Percentiles rank a stretch among this genome's conserved stretches.
Evolutionary conservation across 1,140 invertebrate genomes (phyloP).

Genomic region (Scylla paramamosain): DNA sequence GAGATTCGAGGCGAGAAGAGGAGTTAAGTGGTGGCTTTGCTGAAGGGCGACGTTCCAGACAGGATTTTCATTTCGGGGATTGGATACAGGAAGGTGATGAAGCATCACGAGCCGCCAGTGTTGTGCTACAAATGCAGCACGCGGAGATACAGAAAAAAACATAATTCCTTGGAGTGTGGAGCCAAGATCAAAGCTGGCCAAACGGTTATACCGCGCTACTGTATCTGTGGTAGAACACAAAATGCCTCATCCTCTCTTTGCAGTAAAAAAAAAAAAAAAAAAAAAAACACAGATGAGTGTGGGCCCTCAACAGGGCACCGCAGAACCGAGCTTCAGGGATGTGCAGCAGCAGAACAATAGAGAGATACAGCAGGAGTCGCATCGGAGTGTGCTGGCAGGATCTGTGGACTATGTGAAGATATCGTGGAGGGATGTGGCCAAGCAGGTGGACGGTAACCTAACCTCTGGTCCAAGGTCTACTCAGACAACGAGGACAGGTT

Average conservation of each 20-base stretch:
- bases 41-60: neutral
- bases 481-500: too few relatives aligned
- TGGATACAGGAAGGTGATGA: neutral
- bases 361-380: neutral
- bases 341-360: too few relatives aligned
- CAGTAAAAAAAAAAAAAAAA: too few relatives aligned
- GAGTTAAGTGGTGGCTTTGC: neutral
- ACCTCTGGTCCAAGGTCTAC: too few relatives aligned
- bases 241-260: too few relatives aligned
- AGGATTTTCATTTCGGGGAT: neutral
- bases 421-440: too few relatives aligned
- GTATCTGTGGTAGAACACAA: neutral
- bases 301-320: neutral
- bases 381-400: too few relatives aligned
- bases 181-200: neutral
- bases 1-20: neutral
- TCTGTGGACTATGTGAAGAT: too few relatives aligned
- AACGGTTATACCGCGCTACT: neutral
- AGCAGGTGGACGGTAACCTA: too few relatives aligned
- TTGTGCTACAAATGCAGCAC: neutral
- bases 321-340: too few relatives aligned
- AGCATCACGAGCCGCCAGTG: neutral
- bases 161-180: neutral
- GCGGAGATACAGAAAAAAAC: neutral
- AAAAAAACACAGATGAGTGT: neutral